Evolutionary conservation across 2,888 invertebrate species (phyloP).

Genomic region (Drosophila maculinotata): DNA sequence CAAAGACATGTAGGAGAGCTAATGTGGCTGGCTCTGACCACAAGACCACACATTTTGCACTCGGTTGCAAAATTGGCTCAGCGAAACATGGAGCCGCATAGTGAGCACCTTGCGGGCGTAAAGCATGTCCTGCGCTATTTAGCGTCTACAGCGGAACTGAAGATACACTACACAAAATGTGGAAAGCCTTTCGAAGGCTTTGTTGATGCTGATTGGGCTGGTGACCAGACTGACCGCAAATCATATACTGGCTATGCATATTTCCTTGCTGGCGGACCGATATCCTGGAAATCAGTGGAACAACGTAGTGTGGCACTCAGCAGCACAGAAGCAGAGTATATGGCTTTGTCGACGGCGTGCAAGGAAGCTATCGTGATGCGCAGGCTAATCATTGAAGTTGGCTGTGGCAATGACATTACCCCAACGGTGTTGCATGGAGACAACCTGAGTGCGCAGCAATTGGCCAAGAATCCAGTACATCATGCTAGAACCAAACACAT

Average conservation of each 20-base stretch:
- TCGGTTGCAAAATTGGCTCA: slow-evolving; percentile 9
- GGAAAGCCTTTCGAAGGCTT: slow-evolving; percentile 7
- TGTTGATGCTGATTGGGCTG: too few relatives aligned
- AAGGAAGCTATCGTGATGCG: slow-evolving; percentile 26
- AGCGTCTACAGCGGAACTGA: not conserved
- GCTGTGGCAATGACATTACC: slow-evolving; percentile 8
- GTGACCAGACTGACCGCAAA: slow-evolving; percentile 18
- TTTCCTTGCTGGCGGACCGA: slow-evolving; percentile 16
- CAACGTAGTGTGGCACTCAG: slow-evolving; percentile 37
- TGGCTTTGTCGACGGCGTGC: slow-evolving; percentile 37
- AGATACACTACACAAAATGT: slow-evolving; percentile 15
- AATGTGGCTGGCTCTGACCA: slow-evolving; percentile 18
- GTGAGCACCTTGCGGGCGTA: too few relatives aligned
- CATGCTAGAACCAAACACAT: slow-evolving; percentile 27
- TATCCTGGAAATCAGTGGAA: slow-evolving; percentile 34
- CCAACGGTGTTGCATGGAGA: slow-evolving; percentile 4
- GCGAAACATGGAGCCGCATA: too few relatives aligned
- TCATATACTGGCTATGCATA: slow-evolving; percentile 25
- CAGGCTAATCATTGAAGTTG: slow-evolving; percentile 1
- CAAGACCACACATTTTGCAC: not conserved
- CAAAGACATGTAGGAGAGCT: not conserved
- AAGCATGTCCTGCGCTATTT: too few relatives aligned
- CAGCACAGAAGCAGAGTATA: slow-evolving; percentile 39
- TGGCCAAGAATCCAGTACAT: too few relatives aligned
- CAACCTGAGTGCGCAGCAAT: slow-evolving; percentile 3